phyloP scores from a whole-genome alignment of 2,888 invertebrate species.

The Apodemia zela region DNA sequence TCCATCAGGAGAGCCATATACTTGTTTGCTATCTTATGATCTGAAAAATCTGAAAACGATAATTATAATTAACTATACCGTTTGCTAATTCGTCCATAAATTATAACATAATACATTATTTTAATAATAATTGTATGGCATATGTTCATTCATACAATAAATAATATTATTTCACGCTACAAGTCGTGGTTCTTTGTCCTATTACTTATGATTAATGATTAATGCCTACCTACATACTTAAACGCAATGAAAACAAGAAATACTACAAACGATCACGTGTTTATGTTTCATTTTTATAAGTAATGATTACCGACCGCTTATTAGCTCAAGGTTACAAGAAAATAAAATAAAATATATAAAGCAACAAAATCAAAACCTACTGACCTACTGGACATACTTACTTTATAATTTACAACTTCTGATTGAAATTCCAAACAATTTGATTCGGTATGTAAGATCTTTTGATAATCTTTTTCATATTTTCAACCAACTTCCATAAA shows the following conservation, averaged over 20 bases:
- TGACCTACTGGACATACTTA: neutral
- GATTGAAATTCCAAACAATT: neutral
- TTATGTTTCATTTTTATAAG: slow-evolving; percentile 2
- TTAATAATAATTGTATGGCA: too few relatives aligned
- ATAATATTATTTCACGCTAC: neutral
- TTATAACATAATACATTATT: too few relatives aligned
- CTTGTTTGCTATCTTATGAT: too few relatives aligned
- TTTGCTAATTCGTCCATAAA: too few relatives aligned
- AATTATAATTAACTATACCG: too few relatives aligned
- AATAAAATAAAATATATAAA: neutral
- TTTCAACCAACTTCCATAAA: too few relatives aligned
- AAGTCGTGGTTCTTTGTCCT: neutral
- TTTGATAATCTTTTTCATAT: too few relatives aligned
- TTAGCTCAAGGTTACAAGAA: slow-evolving; percentile 8
- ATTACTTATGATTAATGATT: slow-evolving; percentile 3
- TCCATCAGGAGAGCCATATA: too few relatives aligned
- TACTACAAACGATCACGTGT: neutral
- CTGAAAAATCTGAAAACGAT: too few relatives aligned
- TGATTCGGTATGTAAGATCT: neutral
- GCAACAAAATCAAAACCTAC: neutral
- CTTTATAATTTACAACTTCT: neutral
- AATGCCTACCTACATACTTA: neutral
- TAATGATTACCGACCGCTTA: neutral
- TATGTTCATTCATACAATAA: neutral
- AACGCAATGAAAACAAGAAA: slow-evolving; percentile 5